A percentile compares a stretch with the other conserved stretches of the same genome.
Evolutionary conservation across 2,797 vertebrate genomes (phyloP).

Genomic region (Taenioides sp.): DNA sequence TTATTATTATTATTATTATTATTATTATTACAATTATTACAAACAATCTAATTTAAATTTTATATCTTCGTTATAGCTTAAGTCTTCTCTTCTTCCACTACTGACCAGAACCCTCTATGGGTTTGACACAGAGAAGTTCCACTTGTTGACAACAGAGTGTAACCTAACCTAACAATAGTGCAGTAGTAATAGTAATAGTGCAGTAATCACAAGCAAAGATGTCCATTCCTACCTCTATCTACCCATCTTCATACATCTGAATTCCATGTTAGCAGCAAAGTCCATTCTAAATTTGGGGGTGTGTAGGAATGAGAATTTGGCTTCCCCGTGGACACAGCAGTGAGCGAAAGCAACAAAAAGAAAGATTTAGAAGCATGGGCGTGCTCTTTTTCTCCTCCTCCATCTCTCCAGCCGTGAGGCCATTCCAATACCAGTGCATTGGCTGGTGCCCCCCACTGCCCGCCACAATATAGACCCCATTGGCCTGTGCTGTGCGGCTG

Average conservation of each 20-base stretch:
- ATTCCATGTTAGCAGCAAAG: neutral
- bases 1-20: too few relatives aligned
- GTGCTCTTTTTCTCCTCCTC: conserved; percentile 23
- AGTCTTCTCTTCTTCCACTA: too few relatives aligned
- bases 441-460: conserved; percentile 54
- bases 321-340: conserved; percentile 7
- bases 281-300: neutral
- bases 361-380: conserved; percentile 21
- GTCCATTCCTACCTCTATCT: too few relatives aligned
- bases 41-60: too few relatives aligned
- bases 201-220: neutral
- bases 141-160: neutral
- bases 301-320: neutral
- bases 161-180: neutral
- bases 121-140: neutral
- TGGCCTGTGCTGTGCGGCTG: conserved; percentile 27
- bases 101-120: neutral
- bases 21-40: too few relatives aligned
- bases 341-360: conserved; percentile 3
- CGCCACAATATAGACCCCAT: conserved; percentile 52
- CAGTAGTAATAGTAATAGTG: too few relatives aligned
- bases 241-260: neutral
- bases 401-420: conserved; percentile 44
- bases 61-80: too few relatives aligned
- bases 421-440: conserved; percentile 54